Conservation (phyloP, 1,140 invertebrate species). For the Lasaia peninsularis region DNA sequence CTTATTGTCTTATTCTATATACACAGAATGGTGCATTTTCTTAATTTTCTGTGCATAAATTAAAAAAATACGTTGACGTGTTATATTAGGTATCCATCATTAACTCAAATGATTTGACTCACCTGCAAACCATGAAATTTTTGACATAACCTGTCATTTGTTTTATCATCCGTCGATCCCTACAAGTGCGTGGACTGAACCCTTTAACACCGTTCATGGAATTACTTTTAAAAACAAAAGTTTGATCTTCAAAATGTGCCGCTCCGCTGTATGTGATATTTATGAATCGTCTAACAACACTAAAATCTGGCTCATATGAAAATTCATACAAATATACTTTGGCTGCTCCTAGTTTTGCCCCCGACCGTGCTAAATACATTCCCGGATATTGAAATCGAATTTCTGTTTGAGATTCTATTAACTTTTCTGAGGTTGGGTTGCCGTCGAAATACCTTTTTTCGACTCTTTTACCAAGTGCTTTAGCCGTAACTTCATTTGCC, state of each 20-base stretch:
- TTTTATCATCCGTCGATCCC: background rate
- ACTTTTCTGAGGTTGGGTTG: background rate
- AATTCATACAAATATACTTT: background rate
- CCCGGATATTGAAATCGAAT: background rate
- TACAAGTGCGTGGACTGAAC: background rate
- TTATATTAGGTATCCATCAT: too few relatives aligned
- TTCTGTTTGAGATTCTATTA: background rate
- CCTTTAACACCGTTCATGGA: background rate
- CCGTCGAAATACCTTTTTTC: background rate
- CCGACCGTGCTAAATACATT: background rate
- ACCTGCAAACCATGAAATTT: background rate
- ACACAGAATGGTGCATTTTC: too few relatives aligned
- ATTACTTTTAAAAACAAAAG: background rate
- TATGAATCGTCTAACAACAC: background rate
- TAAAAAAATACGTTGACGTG: too few relatives aligned
- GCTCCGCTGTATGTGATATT: background rate
- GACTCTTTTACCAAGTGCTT: background rate
- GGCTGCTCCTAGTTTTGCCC: background rate
- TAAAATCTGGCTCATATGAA: background rate
- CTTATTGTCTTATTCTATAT: too few relatives aligned
- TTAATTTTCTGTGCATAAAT: too few relatives aligned
- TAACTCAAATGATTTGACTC: too few relatives aligned
- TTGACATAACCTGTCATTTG: background rate
- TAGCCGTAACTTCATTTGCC: background rate
- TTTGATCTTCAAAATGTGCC: background rate